Percentiles rank a stretch among this genome's conserved stretches.
These are phyloP conservation scores for Nyctibius bracteatus DNA, from an alignment of 2,113 vertebrate species.

Conservation along the genomic window DNA sequence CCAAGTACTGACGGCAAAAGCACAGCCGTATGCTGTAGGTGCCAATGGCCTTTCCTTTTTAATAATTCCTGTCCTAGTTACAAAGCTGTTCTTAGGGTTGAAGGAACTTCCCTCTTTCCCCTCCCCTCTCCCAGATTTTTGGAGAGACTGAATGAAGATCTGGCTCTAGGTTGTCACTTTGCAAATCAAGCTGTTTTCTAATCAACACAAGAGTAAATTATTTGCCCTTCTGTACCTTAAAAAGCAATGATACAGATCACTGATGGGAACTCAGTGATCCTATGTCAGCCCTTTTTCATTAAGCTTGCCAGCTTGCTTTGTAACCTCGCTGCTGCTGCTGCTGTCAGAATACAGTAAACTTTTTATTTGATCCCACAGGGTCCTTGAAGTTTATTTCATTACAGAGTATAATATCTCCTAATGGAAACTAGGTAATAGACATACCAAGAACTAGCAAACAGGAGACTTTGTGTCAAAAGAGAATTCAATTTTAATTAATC, in stretches of 20 bases:
- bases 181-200: background rate
- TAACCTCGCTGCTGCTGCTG: background rate
- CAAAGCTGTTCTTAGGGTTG: background rate
- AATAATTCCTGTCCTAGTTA: background rate
- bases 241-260: background rate
- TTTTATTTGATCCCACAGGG: constrained; percentile 16
- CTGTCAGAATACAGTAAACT: constrained; percentile 33
- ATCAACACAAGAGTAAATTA: background rate
- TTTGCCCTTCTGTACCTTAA: background rate
- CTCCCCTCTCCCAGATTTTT: background rate
- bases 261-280: background rate
- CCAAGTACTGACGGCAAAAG: background rate
- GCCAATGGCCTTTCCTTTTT: background rate
- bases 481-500: constrained; percentile 73
- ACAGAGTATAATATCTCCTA: constrained; percentile 42
- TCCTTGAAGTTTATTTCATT: constrained; percentile 57
- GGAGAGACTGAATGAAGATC: background rate
- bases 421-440: constrained; percentile 58
- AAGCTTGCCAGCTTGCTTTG: background rate
- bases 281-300: background rate
- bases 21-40: background rate
- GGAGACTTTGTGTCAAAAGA: constrained; percentile 67
- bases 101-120: background rate
- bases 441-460: constrained; percentile 51
- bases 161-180: background rate